These are phyloP conservation scores for Bradypus variegatus DNA, from an alignment of 2,797 vertebrate species.

Conservation along the genomic window DNA sequence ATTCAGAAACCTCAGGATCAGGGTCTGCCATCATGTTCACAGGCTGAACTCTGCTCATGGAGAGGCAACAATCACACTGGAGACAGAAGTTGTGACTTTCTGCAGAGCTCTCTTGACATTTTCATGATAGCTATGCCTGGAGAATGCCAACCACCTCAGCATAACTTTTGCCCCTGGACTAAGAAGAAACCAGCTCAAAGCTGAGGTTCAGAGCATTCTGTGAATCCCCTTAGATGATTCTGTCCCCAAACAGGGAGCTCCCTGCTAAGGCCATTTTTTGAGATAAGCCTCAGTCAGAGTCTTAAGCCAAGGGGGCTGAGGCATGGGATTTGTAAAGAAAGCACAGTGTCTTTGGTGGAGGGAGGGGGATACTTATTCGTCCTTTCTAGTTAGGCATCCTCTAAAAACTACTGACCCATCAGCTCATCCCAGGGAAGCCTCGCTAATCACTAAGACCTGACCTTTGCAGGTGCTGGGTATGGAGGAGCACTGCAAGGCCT, in stretches of 20 bases:
- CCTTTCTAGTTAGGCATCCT: not conserved
- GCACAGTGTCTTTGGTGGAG: not conserved
- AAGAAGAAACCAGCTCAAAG: not conserved
- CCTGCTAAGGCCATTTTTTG: not conserved
- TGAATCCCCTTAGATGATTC: not conserved
- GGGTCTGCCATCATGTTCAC: not conserved
- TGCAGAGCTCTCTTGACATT: not conserved
- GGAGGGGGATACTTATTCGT: not conserved
- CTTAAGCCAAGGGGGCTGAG: not conserved
- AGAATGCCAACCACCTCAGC: accelerated
- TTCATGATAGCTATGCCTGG: not conserved
- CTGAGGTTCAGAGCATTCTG: not conserved
- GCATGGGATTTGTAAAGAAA: not conserved
- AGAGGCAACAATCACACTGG: not conserved
- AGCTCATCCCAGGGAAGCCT: not conserved
- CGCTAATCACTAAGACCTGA: not conserved
- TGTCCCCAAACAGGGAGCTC: not conserved
- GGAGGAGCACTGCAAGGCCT: not conserved
- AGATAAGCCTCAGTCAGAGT: not conserved
- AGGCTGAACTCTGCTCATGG: not conserved
- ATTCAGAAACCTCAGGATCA: not conserved
- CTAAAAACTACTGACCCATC: not conserved
- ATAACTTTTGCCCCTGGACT: not conserved
- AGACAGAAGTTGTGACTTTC: accelerated
- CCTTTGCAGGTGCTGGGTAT: not conserved